A percentile compares a stretch with the other conserved stretches of the same genome.
Evolutionary conservation across 2,888 invertebrate genomes (phyloP).

Genomic region (Eubasilissa splendida): DNA sequence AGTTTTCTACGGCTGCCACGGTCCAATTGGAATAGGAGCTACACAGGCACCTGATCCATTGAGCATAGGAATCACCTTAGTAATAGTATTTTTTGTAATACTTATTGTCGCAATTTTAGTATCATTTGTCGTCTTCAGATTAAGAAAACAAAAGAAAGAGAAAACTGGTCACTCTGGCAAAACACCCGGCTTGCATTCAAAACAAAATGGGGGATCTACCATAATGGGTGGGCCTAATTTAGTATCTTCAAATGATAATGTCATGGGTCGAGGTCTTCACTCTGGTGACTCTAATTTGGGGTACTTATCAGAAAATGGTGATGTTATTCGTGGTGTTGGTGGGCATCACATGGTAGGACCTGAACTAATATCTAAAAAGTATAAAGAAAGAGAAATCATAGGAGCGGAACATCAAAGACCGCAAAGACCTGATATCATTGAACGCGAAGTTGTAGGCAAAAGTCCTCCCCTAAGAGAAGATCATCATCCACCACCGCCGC

Average conservation of each 20-base stretch:
- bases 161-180: constrained; percentile 80
- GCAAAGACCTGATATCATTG: constrained; percentile 94
- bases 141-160: constrained; percentile 90
- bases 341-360: constrained; percentile 87
- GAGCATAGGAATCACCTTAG: constrained; percentile 93
- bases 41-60: constrained; percentile 88
- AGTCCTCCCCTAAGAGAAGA: constrained; percentile 86
- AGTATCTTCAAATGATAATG: constrained; percentile 79
- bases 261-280: constrained; percentile 80
- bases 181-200: constrained; percentile 81
- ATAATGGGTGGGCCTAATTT: constrained; percentile 81
- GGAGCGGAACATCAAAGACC: constrained; percentile 82
- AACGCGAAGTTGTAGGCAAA: constrained; percentile 89
- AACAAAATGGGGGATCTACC: constrained; percentile 82
- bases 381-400: constrained; percentile 88
- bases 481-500: constrained; percentile 85
- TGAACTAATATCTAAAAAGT: constrained; percentile 90
- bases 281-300: constrained; percentile 80
- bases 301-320: constrained; percentile 82
- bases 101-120: constrained; percentile 90
- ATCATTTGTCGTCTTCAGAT: constrained; percentile 92
- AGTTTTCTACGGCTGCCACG: constrained; percentile 82
- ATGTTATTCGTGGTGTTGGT: constrained; percentile 82
- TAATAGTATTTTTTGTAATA: constrained; percentile 94
- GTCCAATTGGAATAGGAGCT: constrained; percentile 82